A percentile compares a stretch with the other conserved stretches of the same genome.
Conservation (phyloP, 1,140 invertebrate species). For the Brachionus plicatilis region DNA sequence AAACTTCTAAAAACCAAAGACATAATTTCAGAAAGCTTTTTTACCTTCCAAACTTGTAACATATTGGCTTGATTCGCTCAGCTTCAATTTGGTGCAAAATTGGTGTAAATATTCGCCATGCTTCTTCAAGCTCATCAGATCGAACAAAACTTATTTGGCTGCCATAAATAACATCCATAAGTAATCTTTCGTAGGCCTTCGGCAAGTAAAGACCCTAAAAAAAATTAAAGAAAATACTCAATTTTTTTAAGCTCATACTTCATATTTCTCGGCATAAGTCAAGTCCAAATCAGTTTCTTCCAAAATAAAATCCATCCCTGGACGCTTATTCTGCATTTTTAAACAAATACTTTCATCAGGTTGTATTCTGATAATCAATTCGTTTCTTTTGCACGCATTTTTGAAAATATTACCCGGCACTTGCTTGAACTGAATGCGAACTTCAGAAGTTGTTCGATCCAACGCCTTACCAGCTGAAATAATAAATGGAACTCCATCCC, state of each 20-base stretch:
- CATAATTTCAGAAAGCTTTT: neutral
- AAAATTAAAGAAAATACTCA: neutral
- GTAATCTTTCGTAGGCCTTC: conserved; percentile 93
- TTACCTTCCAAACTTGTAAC: conserved; percentile 67
- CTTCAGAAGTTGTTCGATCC: conserved; percentile 96
- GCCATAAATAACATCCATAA: conserved; percentile 93
- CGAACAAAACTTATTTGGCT: conserved; percentile 98
- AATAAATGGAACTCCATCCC: conserved; percentile 98
- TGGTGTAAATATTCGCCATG: conserved; percentile 97
- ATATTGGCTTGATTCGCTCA: conserved; percentile 69
- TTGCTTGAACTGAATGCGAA: conserved; percentile 91
- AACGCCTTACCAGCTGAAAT: conserved; percentile 66
- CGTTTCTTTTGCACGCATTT: conserved; percentile 65
- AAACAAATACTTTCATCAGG: conserved; percentile 96
- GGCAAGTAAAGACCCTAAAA: conserved; percentile 69
- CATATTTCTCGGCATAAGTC: conserved; percentile 85
- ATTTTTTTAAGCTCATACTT: conserved; percentile 51
- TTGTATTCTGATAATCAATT: conserved; percentile 94
- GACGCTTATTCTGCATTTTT: conserved; percentile 96
- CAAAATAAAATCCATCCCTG: conserved; percentile 90
- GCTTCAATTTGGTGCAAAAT: conserved; percentile 79
- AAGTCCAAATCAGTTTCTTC: conserved; percentile 97
- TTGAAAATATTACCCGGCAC: conserved; percentile 84
- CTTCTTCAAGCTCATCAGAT: conserved; percentile 85
- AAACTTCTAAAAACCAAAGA: neutral